Conservation (phyloP, 2,888 invertebrate genomes). For the Aradus depressus region DNA sequence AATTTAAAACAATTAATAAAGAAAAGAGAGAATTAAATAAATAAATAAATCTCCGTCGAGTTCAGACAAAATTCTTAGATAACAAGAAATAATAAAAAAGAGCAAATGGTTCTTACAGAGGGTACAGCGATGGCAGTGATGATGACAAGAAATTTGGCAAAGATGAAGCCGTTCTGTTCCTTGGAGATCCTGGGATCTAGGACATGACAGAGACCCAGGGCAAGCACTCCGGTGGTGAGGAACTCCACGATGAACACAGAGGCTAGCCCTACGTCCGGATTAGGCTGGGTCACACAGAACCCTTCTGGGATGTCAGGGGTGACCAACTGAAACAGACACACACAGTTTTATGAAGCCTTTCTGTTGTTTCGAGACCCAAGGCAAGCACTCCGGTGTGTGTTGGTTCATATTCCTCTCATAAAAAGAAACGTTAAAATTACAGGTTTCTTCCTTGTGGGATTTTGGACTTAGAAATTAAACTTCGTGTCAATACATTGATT, state of each 20-base stretch:
- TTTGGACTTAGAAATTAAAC: no score
- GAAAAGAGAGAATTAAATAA: no score
- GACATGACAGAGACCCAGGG: constrained; percentile 37
- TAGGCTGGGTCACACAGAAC: constrained; percentile 36
- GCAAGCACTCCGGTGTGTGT: no score
- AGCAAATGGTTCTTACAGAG: constrained; percentile 30
- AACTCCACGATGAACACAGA: constrained; percentile 38
- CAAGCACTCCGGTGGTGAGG: constrained; percentile 36
- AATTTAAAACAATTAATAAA: no score
- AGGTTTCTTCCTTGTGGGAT: no score
- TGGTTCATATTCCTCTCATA: no score
- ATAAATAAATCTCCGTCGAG: neutral
- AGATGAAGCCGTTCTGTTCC: constrained; percentile 36
- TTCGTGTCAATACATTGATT: no score
- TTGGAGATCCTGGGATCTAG: constrained; percentile 39
- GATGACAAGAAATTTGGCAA: constrained; percentile 38
- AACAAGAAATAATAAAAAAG: no score
- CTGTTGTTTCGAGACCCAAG: no score
- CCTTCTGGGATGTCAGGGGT: constrained; percentile 33
- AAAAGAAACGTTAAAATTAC: no score
- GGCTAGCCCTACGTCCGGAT: constrained; percentile 22
- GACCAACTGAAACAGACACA: constrained; percentile 33
- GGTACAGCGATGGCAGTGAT: constrained; percentile 37
- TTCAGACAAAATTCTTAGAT: neutral
- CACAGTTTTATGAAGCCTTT: neutral